Evolutionary conservation across 2,888 invertebrate genomes (phyloP).

Genomic region (Temnothorax unifasciatus): DNA sequence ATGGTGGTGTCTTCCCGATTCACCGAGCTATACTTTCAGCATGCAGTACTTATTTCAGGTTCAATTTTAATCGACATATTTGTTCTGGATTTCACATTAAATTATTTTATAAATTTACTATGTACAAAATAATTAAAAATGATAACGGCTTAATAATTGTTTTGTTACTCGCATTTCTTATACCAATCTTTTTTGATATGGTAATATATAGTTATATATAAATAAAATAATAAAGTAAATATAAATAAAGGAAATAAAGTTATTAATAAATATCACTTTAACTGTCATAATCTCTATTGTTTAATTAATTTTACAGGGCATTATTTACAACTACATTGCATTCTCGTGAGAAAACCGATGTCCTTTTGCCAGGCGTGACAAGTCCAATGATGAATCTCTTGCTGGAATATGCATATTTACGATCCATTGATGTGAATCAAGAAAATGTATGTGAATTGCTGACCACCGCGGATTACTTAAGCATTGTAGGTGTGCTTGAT

Average conservation of each 20-base stretch:
- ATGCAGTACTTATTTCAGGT: constrained; percentile 97
- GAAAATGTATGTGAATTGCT: constrained; percentile 94
- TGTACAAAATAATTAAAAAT: neutral
- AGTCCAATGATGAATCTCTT: constrained; percentile 92
- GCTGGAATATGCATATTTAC: constrained; percentile 94
- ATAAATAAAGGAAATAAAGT: neutral
- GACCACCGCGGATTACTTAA: constrained; percentile 95
- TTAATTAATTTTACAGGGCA: constrained; percentile 88
- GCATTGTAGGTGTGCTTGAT: constrained; percentile 93
- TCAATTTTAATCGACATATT: constrained; percentile 64
- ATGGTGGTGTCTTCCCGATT: constrained; percentile 93
- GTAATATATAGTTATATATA: no score
- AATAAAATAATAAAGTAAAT: no score
- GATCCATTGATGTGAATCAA: constrained; percentile 91
- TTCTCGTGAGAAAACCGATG: constrained; percentile 90
- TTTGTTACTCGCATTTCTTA: neutral
- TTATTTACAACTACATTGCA: constrained; percentile 94
- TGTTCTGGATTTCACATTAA: neutral
- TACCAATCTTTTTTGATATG: neutral
- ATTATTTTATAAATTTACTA: neutral
- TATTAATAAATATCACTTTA: constrained; percentile 3
- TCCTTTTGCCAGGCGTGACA: constrained; percentile 92
- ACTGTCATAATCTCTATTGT: neutral
- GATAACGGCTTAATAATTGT: neutral
- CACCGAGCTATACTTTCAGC: constrained; percentile 95